phyloP scores from a whole-genome alignment of 2,888 invertebrate genomes.

The Papilio demoleus region DNA sequence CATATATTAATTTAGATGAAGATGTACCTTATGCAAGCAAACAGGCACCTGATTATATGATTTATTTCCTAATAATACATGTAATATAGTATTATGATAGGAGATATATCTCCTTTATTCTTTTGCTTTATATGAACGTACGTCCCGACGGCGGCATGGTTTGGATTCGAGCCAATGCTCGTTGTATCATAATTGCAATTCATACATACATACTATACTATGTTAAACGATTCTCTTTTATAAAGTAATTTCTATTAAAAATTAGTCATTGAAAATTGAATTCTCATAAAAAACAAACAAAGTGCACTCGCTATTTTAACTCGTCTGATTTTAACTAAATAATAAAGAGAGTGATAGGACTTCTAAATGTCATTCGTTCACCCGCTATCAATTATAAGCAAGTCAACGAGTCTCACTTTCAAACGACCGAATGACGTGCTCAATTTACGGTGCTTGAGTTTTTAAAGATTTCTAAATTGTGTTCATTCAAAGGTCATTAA shows the following conservation, averaged over 20 bases:
- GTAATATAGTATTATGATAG: not conserved
- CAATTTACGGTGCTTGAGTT: constrained; percentile 12
- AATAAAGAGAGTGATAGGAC: not conserved
- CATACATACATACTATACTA: not conserved
- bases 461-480: constrained; percentile 16
- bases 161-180: constrained; percentile 18
- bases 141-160: not conserved
- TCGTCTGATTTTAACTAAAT: not conserved
- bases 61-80: not conserved
- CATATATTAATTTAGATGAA: not conserved
- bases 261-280: not conserved
- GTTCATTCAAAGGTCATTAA: constrained; percentile 6
- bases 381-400: constrained; percentile 6
- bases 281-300: not conserved
- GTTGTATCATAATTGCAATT: constrained; percentile 9
- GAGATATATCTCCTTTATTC: not conserved
- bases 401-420: constrained; percentile 21
- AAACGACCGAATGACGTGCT: constrained; percentile 17
- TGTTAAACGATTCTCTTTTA: constrained; percentile 4
- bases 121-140: not conserved
- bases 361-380: not conserved
- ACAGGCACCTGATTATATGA: not conserved
- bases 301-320: no score
- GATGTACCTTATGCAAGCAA: not conserved
- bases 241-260: not conserved